Evolutionary conservation across 1,140 invertebrate species (phyloP), one percentile per base, ranked within the genome.

Genomic region (Drosophila ironensis): DNA sequence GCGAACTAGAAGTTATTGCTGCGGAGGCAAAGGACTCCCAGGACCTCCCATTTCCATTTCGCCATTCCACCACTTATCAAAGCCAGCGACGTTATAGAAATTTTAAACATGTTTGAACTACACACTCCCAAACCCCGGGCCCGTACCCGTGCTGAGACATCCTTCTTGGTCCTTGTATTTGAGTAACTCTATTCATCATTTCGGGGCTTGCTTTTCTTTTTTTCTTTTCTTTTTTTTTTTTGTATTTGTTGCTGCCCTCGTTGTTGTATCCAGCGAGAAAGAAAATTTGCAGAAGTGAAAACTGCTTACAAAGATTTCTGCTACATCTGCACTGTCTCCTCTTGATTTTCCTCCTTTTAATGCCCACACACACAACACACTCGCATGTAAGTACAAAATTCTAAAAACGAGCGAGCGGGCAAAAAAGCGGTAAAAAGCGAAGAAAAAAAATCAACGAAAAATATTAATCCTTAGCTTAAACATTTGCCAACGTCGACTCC

Each of bases 381-480:
- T 63, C 17, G 48, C 17, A 57, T 53, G 63, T 61, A 74, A 86
- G 78, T 63, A 82, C 56, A 80, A 78, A 72, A 84, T 86, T 84
- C 73, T 80, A 80, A 84, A 84, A 84, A 84, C 53, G 59, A 80
- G 52, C n/a, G n/a, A n/a, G 37, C 35, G 37, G 33, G 54, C 20
- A 8, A 24, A 11, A 6, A 17, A 16, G n/a, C n/a, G n/a, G n/a
- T n/a, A n/a, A n/a, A n/a, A n/a, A n/a, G n/a, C n/a, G n/a, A 20
- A 14, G 11, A 19, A 22, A 35, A 56, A 16, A 50, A 61, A 63
- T 22, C 19, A 22, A 63, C 25, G 27, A 63, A 63, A 72, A 72
- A 72, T 84, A 76, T 88, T 88, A 88, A 88, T 88, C 84, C 84
- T 84, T 84, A 88, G 86, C 84, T 84, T 75, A 88, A 84, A 76